Evolutionary conservation across 1,140 invertebrate species (phyloP).

Genomic region (Stegodyphus dumicola): DNA sequence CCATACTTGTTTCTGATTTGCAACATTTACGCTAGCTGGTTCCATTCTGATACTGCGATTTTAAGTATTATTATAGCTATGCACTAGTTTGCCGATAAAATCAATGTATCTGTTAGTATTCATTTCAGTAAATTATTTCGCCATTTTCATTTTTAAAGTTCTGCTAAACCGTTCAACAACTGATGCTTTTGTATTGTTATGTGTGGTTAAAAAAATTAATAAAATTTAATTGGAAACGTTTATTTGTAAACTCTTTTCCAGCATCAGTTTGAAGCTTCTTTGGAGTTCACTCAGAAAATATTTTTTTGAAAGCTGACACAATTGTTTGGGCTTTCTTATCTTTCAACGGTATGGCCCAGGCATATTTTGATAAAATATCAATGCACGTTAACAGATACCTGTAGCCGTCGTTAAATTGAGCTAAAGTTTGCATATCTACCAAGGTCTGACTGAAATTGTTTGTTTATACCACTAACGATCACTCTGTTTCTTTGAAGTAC

Average conservation of each 20-base stretch:
- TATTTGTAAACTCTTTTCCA: slow-evolving; percentile 3
- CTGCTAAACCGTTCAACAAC: slow-evolving; percentile 1
- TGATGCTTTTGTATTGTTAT: not conserved
- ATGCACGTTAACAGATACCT: too few species aligned
- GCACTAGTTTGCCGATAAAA: not conserved
- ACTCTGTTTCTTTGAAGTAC: too few species aligned
- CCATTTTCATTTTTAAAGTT: not conserved
- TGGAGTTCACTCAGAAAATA: too few species aligned
- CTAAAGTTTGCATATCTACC: not conserved
- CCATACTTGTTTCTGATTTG: not conserved
- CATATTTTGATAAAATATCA: too few species aligned
- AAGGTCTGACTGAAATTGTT: too few species aligned
- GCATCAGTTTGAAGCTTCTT: too few species aligned
- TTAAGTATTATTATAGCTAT: slow-evolving; percentile 1
- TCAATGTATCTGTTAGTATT: not conserved
- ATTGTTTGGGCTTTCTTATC: too few species aligned
- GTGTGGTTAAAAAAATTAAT: slow-evolving; percentile 28
- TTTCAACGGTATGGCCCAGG: too few species aligned
- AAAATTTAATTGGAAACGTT: not conserved
- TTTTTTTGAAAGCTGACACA: too few species aligned
- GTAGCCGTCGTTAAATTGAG: not conserved
- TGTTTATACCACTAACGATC: too few species aligned
- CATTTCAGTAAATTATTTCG: not conserved
- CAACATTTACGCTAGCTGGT: not conserved
- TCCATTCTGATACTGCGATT: not conserved